phyloP scores from a whole-genome alignment of 2,113 vertebrate species.

The Rynchops niger region DNA sequence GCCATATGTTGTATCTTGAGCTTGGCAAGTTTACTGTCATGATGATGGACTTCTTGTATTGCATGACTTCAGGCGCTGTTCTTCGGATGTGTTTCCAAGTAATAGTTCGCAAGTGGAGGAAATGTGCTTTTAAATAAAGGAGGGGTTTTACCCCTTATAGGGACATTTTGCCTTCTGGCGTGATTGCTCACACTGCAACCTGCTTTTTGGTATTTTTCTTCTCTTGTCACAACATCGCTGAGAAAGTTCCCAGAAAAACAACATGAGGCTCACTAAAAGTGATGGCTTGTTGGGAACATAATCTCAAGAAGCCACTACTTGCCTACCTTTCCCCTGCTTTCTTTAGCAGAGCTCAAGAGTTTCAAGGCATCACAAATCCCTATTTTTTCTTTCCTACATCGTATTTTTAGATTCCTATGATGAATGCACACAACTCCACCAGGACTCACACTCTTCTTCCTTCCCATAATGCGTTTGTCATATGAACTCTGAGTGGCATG shows the following conservation, averaged over 20 bases:
- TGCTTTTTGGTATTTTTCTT: background rate
- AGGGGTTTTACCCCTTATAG: rapidly evolving
- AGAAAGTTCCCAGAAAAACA: background rate
- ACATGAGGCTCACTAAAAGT: background rate
- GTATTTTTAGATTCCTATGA: background rate
- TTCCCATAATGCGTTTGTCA: background rate
- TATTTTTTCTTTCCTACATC: background rate
- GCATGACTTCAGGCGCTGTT: background rate
- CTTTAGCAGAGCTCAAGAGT: background rate
- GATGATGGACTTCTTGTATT: background rate
- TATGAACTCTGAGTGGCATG: background rate
- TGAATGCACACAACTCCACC: background rate
- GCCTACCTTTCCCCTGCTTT: background rate
- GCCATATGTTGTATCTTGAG: background rate
- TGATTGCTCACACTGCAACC: background rate
- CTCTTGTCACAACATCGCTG: background rate
- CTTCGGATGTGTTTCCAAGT: background rate
- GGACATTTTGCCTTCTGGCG: background rate
- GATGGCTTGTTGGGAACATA: background rate
- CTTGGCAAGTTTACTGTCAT: background rate
- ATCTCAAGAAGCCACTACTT: background rate
- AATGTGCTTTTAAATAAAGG: background rate
- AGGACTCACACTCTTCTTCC: background rate
- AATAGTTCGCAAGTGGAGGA: background rate
- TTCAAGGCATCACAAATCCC: background rate